Conservation (phyloP, 2,888 invertebrate species). For the Dryobota labecula region DNA sequence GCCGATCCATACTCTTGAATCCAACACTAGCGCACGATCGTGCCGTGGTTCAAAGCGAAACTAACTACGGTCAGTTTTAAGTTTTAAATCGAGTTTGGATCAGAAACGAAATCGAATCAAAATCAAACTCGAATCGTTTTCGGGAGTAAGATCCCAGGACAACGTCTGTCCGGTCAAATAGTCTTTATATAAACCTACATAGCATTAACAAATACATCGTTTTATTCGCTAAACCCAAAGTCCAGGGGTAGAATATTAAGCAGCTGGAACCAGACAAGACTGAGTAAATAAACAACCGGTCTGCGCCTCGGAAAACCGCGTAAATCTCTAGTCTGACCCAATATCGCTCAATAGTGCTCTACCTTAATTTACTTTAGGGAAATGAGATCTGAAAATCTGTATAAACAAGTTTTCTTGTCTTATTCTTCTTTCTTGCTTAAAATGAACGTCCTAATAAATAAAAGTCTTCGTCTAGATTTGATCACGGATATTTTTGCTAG, state of each 20-base stretch:
- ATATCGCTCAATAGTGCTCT: conserved; percentile 16
- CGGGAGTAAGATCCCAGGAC: no score
- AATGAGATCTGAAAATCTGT: conserved; percentile 4
- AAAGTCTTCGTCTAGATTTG: not conserved
- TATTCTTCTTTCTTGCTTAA: not conserved
- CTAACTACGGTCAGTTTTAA: no score
- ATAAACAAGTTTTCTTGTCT: not conserved
- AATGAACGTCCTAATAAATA: not conserved
- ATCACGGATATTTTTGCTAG: not conserved
- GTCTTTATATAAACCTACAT: not conserved
- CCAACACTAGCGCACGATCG: no score
- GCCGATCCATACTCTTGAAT: no score
- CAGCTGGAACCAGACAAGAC: conserved; percentile 20
- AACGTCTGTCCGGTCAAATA: no score
- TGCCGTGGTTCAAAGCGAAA: no score
- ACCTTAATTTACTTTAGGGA: conserved; percentile 5
- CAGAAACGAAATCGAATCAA: no score
- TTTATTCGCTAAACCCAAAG: conserved; percentile 10
- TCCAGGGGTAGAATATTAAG: conserved; percentile 44
- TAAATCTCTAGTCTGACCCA: conserved; percentile 23
- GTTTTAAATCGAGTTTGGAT: no score
- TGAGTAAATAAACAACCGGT: conserved; percentile 41
- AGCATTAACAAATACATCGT: not conserved
- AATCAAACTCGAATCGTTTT: no score
- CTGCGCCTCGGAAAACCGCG: conserved; percentile 6